A percentile compares a stretch with the other conserved stretches of the same genome.
These are phyloP conservation scores for Cochlearius cochlearius DNA, from an alignment of 2,113 vertebrate species.

Conservation along the genomic window DNA sequence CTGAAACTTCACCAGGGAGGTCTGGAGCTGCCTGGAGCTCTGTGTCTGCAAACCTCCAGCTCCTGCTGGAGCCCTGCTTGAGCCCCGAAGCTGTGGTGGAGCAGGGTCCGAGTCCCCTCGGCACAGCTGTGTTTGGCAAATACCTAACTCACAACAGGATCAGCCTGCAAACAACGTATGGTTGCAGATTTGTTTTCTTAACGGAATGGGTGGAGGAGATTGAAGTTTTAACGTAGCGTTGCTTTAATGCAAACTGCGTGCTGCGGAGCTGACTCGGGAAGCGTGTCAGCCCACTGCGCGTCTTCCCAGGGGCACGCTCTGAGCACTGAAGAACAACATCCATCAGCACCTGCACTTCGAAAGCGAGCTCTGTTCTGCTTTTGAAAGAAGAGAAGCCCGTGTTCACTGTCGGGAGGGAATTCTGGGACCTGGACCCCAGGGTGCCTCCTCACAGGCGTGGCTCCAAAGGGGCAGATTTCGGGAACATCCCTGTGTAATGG, in stretches of 20 bases:
- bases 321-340: background rate
- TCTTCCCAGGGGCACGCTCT: background rate
- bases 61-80: background rate
- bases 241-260: background rate
- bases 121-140: background rate
- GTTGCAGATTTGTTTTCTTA: background rate
- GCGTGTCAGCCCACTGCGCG: accelerated
- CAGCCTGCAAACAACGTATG: accelerated
- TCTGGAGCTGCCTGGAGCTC: background rate
- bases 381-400: background rate
- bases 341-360: background rate
- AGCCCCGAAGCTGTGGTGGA: accelerated
- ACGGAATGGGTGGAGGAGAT: background rate
- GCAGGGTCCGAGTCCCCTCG: background rate
- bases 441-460: background rate
- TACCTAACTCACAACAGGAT: background rate
- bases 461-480: background rate
- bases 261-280: background rate
- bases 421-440: background rate
- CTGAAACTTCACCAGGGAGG: background rate
- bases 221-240: background rate
- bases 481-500: background rate
- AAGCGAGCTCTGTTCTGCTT: background rate
- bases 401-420: background rate
- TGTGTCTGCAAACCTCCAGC: background rate